Base-by-base conservation (phyloP, 2,113 vertebrate species). In the Thalassoma bifasciatum region DNA sequence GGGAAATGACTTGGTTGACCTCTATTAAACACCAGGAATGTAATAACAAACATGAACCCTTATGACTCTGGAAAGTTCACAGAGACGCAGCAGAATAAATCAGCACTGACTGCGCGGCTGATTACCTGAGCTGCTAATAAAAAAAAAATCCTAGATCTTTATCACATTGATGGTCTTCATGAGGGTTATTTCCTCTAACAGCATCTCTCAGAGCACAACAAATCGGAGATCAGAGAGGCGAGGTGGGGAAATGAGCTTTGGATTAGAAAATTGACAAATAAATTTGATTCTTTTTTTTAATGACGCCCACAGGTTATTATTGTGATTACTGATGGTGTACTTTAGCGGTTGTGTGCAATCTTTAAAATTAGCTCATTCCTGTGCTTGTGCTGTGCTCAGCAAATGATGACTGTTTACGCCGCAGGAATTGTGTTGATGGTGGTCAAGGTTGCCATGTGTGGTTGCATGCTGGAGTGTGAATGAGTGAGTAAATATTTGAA, bases 201-300 rank as follows among this genome's bases (percentile, higher is more conserved):
- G 78, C 46, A 37, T 5, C 10, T 6, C 62, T 63, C 4, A 11
- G 40, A 82, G 77, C n/a, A 44, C 26, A 75, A 67, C 79, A 57
- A 80, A 89, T 79, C 30, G 54, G 60, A 83, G 9, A 30, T 77
- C 42, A 51, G 49, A 59, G 22, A 46, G 50, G 81, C 59, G 26
- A 65, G 72, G 63, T 70, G 72, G 70, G 70, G 80, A 87, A 86
- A 89, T 87, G 12, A 68, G 72, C 74, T 88, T 64, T 78, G 56
- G 72, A 79, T 77, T 68, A 69, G 54, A 62, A 57, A 67, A 63
- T 79, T 83, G 40, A 77, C 57, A 57, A 82, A 80, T 69, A 60
- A 23, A 62, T 30, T 54, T 40, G 3, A 24, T 61, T 79, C 64
- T 73, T 71, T 65, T 72, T 78, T 77, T 70, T 74, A 84, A 71